Evolutionary conservation across 2,888 invertebrate species (phyloP), one percentile per base, ranked within the genome.

Genomic region (Coelopa pilipes): DNA sequence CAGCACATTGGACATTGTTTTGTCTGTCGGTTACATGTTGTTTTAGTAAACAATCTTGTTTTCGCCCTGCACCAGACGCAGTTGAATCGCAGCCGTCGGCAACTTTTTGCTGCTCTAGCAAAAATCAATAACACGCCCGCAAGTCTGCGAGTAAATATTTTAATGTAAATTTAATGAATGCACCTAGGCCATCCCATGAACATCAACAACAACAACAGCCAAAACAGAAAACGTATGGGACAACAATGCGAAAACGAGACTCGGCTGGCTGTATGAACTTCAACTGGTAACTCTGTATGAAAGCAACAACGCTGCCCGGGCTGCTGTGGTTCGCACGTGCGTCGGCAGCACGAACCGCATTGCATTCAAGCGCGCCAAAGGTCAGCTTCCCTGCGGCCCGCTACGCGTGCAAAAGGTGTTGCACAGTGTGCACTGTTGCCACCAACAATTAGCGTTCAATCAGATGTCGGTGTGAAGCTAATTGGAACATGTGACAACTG

Each of bases 61-160:
- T 75, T 73, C 59, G 70, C 50, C 53, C 34, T 67, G 49, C 49
- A 57, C 12, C 47, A 57, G 21, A 49, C 55, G 24, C 50, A 13
- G 47, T 50, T 47, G 13, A 34, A 65, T 57, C 49, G 19, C 57
- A 66, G 19, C 17, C 59, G 49, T 50, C 77, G 79, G 79, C 79
- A 79, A 77, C 73, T 78, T 81, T 81, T 72, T 78, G 81, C 81
- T 76, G 76, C 79, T 79, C 78, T 81, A 78, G 83, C 83, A 82
- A 79, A 78, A 79, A 78, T 79, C 82, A 82, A 81, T 80, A 82
- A 79, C 81, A 83, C 76, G 78, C 83, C 82, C 82, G 83, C 82
- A 79, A 80, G 77, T 59, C 67, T 66, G 67, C 60, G 70, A 72
- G 49, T 45, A 72, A 75, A 73, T 67, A 69, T 55, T 70, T 34